phyloP scores from a whole-genome alignment of 2,888 invertebrate genomes.

The Dendrolimus pini region DNA sequence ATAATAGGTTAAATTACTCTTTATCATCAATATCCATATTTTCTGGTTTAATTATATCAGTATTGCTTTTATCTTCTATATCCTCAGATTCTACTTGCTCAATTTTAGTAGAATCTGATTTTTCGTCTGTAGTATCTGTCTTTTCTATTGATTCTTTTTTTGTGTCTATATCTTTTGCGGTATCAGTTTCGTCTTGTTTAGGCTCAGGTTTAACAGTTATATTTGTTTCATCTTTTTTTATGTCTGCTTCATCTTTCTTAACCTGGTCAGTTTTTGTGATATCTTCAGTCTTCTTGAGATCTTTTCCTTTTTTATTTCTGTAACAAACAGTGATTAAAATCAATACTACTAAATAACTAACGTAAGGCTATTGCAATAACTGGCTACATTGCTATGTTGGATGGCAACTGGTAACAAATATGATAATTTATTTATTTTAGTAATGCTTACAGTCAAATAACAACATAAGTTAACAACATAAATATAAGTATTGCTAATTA shows the following conservation, averaged over 20 bases:
- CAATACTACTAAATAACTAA: background rate
- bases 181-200: background rate
- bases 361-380: no score
- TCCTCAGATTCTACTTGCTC: constrained; percentile 9
- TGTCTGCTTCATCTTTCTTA: constrained; percentile 13
- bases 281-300: constrained; percentile 8
- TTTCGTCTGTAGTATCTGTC: constrained; percentile 9
- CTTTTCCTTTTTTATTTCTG: constrained; percentile 25
- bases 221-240: constrained; percentile 9
- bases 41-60: constrained; percentile 33
- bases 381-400: no score
- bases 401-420: no score
- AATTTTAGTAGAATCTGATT: constrained; percentile 5
- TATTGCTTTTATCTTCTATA: constrained; percentile 12
- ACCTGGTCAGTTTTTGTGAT: constrained; percentile 6
- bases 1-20: constrained; percentile 24
- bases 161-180: background rate
- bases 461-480: no score
- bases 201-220: background rate
- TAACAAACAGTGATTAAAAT: constrained; percentile 14
- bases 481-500: no score
- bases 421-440: no score
- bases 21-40: constrained; percentile 54
- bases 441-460: no score
- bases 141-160: constrained; percentile 6